These are phyloP conservation scores for Coracias cyanogaster DNA, from an alignment of 2,797 vertebrate species.

Conservation along the genomic window DNA sequence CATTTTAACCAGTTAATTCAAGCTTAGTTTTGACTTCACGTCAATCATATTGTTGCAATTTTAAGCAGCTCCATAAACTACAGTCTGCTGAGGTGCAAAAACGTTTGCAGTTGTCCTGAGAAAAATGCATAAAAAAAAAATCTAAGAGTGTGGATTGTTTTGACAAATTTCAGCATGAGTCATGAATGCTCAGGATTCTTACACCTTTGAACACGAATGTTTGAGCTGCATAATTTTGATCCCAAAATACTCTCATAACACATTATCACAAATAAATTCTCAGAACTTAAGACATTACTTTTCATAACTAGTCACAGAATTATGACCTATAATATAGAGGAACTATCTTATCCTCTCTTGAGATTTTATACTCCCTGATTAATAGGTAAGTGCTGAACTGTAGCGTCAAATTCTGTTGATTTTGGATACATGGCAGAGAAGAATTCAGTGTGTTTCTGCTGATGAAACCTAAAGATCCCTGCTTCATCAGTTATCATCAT, in stretches of 20 bases:
- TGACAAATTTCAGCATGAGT: slow-evolving; percentile 26
- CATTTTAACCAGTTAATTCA: background rate
- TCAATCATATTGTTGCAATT: background rate
- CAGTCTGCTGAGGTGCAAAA: background rate
- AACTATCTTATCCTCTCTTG: background rate
- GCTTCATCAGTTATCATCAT: background rate
- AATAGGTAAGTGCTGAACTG: background rate
- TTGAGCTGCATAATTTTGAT: slow-evolving; percentile 39
- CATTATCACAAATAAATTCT: background rate
- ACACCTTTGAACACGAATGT: slow-evolving; percentile 15
- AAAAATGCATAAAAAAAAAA: slow-evolving; percentile 2
- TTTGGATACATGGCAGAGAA: background rate
- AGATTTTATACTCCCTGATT: background rate
- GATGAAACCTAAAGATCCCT: background rate
- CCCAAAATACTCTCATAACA: slow-evolving; percentile 2
- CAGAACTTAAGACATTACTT: background rate
- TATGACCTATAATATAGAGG: background rate
- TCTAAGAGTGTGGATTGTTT: slow-evolving; percentile 1
- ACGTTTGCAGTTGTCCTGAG: background rate
- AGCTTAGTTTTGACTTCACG: background rate
- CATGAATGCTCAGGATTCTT: background rate
- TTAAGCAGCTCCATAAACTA: background rate
- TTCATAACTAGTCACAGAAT: background rate
- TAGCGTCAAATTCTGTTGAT: background rate
- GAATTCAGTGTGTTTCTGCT: background rate